Evolutionary conservation across 2,888 invertebrate genomes (phyloP), one percentile per base, ranked within the genome.

Genomic region (Cylloceria caligata): DNA sequence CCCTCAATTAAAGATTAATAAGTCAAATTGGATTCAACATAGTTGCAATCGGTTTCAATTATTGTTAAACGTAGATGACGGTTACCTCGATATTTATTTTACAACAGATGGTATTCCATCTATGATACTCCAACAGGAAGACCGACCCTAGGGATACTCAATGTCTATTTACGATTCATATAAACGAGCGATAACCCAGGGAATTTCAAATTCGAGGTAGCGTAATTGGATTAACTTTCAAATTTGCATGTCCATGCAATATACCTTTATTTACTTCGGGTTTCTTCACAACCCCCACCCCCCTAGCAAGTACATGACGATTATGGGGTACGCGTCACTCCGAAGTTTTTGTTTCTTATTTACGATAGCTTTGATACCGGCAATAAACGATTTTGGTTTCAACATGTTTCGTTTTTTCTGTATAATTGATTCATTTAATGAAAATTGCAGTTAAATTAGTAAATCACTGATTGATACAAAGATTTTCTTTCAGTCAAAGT

Each of bases 241-340:
- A 64, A 64, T 64, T 42, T 64, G 42, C 64, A 64, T 64, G 42
- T 64, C 64, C 64, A n/a, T 7, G 64, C 39, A 64, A 42, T 64
- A 42, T 39, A 45, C 64, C 24, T 24, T 42, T 64, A 64, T 64
- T 64, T 64, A 64, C 42, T 2, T 42, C 64, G 45, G 19, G 13
- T 64, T 64, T n/a, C 42, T 24, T 24, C 64, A n/a, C n/a, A n/a
- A n/a, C n/a, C n/a, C n/a, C n/a, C n/a, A n/a, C n/a, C n/a, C 42
- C 42, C 19, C 64, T 11, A n/a, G 64, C 16, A 64, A 45, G 21
- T 24, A n/a, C 27, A 7, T 42, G 42, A 64, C 24, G 47, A 65
- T 65, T 65, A 47, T 16, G 16, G 24, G 24, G 9, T 47, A 11
- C 27, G 9, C 11, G n/a, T 16, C 13, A 24, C 0, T 16, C 11